Evolutionary conservation across 2,113 vertebrate species (phyloP).

Genomic region (Equus quagga): DNA sequence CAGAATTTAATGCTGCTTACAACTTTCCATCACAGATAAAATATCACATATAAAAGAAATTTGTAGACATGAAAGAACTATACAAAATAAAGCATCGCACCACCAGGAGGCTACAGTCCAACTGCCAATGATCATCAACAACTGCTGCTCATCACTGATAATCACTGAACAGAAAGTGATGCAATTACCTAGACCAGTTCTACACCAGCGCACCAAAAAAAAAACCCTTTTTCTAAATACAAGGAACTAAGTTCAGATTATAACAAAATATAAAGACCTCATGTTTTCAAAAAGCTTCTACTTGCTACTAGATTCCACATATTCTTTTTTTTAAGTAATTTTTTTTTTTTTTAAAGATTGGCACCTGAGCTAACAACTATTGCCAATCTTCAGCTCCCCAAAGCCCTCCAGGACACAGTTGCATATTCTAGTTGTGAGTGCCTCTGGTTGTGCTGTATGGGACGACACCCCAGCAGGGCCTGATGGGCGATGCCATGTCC

Average conservation of each 20-base stretch:
- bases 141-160: accelerated
- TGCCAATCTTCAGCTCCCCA: no score
- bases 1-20: neutral
- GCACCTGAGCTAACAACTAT: no score
- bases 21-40: neutral
- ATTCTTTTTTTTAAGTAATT: neutral
- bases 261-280: neutral
- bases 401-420: no score
- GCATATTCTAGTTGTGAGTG: no score
- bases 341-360: no score
- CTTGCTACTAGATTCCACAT: neutral
- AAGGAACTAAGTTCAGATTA: neutral
- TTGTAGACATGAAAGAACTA: neutral
- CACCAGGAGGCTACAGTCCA: neutral
- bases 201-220: neutral
- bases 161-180: neutral
- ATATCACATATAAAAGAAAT: neutral
- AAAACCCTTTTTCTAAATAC: neutral
- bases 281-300: neutral
- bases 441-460: no score
- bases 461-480: no score
- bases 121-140: neutral
- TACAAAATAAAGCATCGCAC: neutral
- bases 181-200: neutral
- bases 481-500: no score